A percentile compares a stretch with the other conserved stretches of the same genome.
Evolutionary conservation across 2,888 invertebrate species (phyloP).

Genomic region (Drosophila meridionalis): DNA sequence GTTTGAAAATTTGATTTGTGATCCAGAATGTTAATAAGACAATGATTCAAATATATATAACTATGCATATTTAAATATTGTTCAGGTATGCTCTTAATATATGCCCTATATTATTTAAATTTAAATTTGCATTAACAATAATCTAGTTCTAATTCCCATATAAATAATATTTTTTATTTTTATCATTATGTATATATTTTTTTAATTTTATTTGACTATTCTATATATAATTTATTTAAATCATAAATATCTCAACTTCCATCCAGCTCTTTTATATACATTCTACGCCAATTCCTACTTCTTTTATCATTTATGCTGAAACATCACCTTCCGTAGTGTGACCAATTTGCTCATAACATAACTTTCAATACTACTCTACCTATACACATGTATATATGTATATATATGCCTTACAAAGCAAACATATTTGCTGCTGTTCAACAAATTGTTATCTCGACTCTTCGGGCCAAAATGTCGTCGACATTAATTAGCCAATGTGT

Average conservation of each 20-base stretch:
- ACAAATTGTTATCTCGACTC: slow-evolving; percentile 59
- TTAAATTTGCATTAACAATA: neutral
- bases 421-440: slow-evolving; percentile 25
- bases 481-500: slow-evolving; percentile 63
- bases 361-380: neutral
- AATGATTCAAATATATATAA: neutral
- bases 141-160: neutral
- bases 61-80: neutral
- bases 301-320: neutral
- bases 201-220: neutral
- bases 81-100: neutral
- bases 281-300: neutral
- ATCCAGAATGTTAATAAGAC: neutral
- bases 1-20: neutral
- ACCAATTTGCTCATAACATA: neutral
- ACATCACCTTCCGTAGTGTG: neutral
- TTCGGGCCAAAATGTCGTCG: slow-evolving; percentile 49
- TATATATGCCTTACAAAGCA: neutral
- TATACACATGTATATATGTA: neutral
- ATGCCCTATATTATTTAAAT: neutral
- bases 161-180: too few species aligned
- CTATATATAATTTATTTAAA: neutral
- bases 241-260: neutral
- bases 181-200: too few species aligned
- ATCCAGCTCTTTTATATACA: neutral